Evolutionary conservation across 64 coral and sea anemone species (phyloP), one percentile per base, ranked within the genome.

Genomic region (Anthopleura sola): DNA sequence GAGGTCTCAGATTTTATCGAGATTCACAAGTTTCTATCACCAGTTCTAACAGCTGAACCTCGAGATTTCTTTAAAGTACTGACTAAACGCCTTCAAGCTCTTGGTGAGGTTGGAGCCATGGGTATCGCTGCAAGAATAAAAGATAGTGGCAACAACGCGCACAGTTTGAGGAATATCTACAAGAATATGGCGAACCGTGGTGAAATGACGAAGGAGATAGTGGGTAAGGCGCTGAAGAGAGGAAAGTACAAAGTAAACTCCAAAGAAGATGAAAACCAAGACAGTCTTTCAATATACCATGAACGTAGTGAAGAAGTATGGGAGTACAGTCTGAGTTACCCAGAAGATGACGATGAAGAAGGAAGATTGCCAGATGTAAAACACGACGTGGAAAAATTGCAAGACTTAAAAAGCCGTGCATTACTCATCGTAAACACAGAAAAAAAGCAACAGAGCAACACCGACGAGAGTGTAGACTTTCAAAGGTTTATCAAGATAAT

Each of bases 131-230:
- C 92, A 1, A 91, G 93, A 54, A 92, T 98, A 83, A 85, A 87
- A 10, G 55, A 29, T 78, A 91, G 92, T 33, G 82, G 95, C n/a
- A 56, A 66, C 51, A 93, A 93, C 36, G 95, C 93, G 7, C 92
- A 98, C 40, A 98, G 95, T 75, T 81, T 98, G 10, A 55, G 86
- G 55, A 89, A 87, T 24, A 40, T 98, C 1, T 94, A 98, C 86
- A 92, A 85, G 58, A 98, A 91, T 75, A 77, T 98, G 36, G 92
- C 91, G 24, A 98, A 94, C 69, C 87, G 95, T 32, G 95, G 95
- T 55, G 95, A 98, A 36, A 89, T 98, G 86, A 98, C 95, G 28
- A 94, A 94, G 60, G 92, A 98, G 68, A 92, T 98, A 26, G 91
- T 98, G 34, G 62, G 66, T 36, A 94, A 89, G 80, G 89, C 92